Percentiles rank a stretch among this genome's conserved stretches.
Conservation (phyloP, 2,888 invertebrate species). For the Scaeva pyrastri region DNA sequence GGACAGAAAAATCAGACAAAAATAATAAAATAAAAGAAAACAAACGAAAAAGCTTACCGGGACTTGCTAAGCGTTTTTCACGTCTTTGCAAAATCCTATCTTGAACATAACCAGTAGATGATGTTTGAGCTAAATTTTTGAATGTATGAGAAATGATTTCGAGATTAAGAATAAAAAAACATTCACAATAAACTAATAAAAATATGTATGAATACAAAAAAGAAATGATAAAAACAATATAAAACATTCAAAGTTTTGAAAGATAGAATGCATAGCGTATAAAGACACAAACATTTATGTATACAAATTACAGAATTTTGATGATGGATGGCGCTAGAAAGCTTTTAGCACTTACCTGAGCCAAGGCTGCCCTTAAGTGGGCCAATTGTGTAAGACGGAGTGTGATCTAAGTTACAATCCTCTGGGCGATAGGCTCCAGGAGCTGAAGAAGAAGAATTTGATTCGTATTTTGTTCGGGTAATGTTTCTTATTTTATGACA, state of each 20-base stretch:
- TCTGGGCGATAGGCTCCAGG: conserved; percentile 88
- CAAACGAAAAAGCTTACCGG: conserved; percentile 80
- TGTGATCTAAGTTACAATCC: conserved; percentile 83
- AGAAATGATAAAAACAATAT: conserved; percentile 29
- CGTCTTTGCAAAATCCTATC: conserved; percentile 83
- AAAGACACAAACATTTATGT: conserved; percentile 22
- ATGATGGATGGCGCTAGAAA: conserved; percentile 46
- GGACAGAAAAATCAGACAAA: not conserved
- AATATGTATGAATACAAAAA: conserved; percentile 25
- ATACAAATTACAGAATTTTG: not conserved
- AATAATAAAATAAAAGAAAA: not conserved
- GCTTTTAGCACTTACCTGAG: conserved; percentile 79
- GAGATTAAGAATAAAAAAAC: conserved; percentile 50
- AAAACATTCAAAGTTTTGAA: conserved; percentile 24
- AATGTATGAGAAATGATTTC: conserved; percentile 33
- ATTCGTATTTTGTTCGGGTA: too few species aligned
- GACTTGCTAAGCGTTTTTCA: conserved; percentile 82
- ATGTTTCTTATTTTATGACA: too few species aligned
- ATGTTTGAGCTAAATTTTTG: conserved; percentile 77
- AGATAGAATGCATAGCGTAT: conserved; percentile 13
- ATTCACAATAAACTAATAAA: conserved; percentile 46
- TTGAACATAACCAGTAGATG: conserved; percentile 82
- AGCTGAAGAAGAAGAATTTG: conserved; percentile 79
- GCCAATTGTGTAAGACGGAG: conserved; percentile 86
- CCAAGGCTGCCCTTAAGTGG: conserved; percentile 83